Evolutionary conservation across 2,888 invertebrate species (phyloP).

Genomic region (Heliothis peltigera): DNA sequence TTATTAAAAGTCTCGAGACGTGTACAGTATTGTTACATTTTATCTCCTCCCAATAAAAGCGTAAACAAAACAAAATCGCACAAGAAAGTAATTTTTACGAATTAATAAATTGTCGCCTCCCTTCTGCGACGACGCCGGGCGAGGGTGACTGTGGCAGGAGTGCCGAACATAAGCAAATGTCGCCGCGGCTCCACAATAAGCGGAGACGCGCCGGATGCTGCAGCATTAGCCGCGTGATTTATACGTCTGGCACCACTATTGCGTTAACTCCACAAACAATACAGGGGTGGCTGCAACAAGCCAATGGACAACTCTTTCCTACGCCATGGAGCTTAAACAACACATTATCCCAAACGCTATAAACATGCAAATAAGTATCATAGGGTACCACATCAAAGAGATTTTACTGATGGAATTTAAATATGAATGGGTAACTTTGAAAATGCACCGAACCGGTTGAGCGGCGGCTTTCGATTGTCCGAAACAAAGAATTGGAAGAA

Average conservation of each 20-base stretch:
- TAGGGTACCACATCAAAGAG: conserved; percentile 71
- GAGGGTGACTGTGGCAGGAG: conserved; percentile 51
- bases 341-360: conserved; percentile 67
- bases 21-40: conserved; percentile 17
- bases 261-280: conserved; percentile 84
- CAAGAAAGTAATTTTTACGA: conserved; percentile 76
- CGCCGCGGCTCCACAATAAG: conserved; percentile 73
- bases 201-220: conserved; percentile 85
- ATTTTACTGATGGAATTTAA: conserved; percentile 73
- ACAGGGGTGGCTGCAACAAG: conserved; percentile 69
- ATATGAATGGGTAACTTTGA: conserved; percentile 69
- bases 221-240: conserved; percentile 87
- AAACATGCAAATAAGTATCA: conserved; percentile 76
- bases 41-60: conserved; percentile 18
- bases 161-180: conserved; percentile 74
- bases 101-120: conserved; percentile 83
- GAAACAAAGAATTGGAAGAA: conserved; percentile 23
- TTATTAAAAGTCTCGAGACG: background rate
- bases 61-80: conserved; percentile 55
- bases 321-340: conserved; percentile 64
- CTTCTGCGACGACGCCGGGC: conserved; percentile 57
- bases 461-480: conserved; percentile 21
- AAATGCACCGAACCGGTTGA: conserved; percentile 48
- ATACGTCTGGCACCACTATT: conserved; percentile 85
- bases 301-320: conserved; percentile 66